Conservation (phyloP, 2,888 invertebrate species). For the Leptarthrus brevirostris region DNA sequence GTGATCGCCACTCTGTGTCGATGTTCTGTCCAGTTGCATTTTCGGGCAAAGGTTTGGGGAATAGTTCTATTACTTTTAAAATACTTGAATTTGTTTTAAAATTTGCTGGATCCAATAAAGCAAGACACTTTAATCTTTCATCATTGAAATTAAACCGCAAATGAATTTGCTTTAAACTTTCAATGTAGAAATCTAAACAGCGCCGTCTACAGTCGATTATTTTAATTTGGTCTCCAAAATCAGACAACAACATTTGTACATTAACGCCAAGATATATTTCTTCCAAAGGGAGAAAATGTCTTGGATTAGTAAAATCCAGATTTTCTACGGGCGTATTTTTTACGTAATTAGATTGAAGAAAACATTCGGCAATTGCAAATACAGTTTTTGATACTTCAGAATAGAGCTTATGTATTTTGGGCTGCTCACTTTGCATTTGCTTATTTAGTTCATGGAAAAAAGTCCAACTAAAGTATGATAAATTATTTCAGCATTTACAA, state of each 20-base stretch:
- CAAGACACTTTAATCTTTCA: background rate
- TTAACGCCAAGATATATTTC: background rate
- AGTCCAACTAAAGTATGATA: background rate
- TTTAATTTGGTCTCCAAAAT: background rate
- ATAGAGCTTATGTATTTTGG: background rate
- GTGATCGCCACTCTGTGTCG: background rate
- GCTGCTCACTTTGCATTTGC: background rate
- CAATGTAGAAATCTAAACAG: background rate
- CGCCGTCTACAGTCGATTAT: background rate
- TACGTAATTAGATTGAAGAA: background rate
- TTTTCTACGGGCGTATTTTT: background rate
- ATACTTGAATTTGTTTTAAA: background rate
- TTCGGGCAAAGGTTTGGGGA: background rate
- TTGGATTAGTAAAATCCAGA: background rate
- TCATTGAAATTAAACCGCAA: background rate
- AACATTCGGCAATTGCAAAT: background rate
- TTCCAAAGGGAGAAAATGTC: background rate
- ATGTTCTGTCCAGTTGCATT: background rate
- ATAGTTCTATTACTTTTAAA: background rate
- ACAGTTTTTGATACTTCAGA: background rate
- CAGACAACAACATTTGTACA: background rate
- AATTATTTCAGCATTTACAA: background rate
- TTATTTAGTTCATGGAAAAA: background rate
- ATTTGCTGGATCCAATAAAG: background rate
- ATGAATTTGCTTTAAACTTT: background rate